Conservation (phyloP, 1,140 invertebrate genomes). For the Pogonomyrmex californicus region DNA sequence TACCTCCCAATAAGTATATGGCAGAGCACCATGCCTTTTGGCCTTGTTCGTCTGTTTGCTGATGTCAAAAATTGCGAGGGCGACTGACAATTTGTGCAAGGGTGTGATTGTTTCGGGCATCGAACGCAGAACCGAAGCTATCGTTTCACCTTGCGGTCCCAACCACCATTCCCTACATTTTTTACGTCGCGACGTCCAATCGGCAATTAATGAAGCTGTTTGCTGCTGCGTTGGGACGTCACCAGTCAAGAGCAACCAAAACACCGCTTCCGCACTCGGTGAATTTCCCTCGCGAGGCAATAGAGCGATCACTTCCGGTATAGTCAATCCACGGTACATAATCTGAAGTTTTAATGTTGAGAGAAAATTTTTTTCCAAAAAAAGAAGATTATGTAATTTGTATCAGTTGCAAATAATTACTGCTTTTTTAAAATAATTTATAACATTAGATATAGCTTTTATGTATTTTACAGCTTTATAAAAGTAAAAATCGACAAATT, state of each 20-base stretch:
- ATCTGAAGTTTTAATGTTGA: slow-evolving; percentile 62
- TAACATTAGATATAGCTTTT: background rate
- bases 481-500: background rate
- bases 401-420: background rate
- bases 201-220: slow-evolving; percentile 75
- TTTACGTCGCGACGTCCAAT: slow-evolving; percentile 77
- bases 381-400: no score
- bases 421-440: background rate
- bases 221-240: slow-evolving; percentile 80
- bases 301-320: slow-evolving; percentile 77
- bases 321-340: slow-evolving; percentile 77
- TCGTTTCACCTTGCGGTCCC: slow-evolving; percentile 69
- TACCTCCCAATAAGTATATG: slow-evolving; percentile 80
- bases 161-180: slow-evolving; percentile 76
- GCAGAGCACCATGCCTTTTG: slow-evolving; percentile 61
- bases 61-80: slow-evolving; percentile 75
- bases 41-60: slow-evolving; percentile 66
- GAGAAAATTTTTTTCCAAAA: background rate
- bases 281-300: slow-evolving; percentile 77
- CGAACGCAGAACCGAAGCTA: slow-evolving; percentile 70
- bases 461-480: background rate
- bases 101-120: slow-evolving; percentile 76
- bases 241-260: slow-evolving; percentile 81
- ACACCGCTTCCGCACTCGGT: slow-evolving; percentile 79
- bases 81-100: slow-evolving; percentile 73